A percentile compares a stretch with the other conserved stretches of the same genome.
These are phyloP conservation scores for Phaedon cochleariae DNA, from an alignment of 2,888 invertebrate genomes.

Conservation along the genomic window DNA sequence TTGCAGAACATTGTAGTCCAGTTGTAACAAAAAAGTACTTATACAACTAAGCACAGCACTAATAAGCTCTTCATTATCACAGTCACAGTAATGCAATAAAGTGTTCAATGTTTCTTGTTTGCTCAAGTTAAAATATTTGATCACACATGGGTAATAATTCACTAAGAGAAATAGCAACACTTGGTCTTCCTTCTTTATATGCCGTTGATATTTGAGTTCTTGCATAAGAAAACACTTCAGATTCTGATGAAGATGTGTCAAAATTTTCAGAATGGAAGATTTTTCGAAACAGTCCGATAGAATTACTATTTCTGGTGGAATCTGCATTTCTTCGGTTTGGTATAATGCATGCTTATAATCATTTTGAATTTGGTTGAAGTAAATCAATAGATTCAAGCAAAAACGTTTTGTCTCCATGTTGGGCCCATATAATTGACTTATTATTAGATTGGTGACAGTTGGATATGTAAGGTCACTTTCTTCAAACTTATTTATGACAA, in stretches of 20 bases:
- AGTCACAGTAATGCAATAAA: conserved; percentile 47
- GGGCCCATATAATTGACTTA: conserved; percentile 44
- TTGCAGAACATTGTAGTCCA: conserved; percentile 46
- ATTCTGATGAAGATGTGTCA: conserved; percentile 47
- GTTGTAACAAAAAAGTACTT: conserved; percentile 47
- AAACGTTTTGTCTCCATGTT: conserved; percentile 44
- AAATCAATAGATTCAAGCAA: conserved; percentile 48
- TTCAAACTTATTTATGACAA: conserved; percentile 49
- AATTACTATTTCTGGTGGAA: conserved; percentile 40
- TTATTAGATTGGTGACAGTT: conserved; percentile 46
- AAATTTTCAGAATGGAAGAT: conserved; percentile 39
- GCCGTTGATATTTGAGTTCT: conserved; percentile 44
- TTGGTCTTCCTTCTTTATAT: conserved; percentile 42
- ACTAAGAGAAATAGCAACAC: conserved; percentile 50
- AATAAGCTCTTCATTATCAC: conserved; percentile 53
- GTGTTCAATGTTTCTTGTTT: conserved; percentile 52
- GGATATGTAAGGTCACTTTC: conserved; percentile 45
- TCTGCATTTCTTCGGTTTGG: conserved; percentile 45
- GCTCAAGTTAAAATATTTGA: conserved; percentile 47
- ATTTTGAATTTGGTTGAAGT: conserved; percentile 44
- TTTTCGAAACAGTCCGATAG: conserved; percentile 44
- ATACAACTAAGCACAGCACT: conserved; percentile 53
- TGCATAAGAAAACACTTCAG: conserved; percentile 45
- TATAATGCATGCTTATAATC: conserved; percentile 45
- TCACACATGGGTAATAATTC: conserved; percentile 53